Base-by-base conservation (phyloP, 2,888 invertebrate genomes). In the Allygus modestus region DNA sequence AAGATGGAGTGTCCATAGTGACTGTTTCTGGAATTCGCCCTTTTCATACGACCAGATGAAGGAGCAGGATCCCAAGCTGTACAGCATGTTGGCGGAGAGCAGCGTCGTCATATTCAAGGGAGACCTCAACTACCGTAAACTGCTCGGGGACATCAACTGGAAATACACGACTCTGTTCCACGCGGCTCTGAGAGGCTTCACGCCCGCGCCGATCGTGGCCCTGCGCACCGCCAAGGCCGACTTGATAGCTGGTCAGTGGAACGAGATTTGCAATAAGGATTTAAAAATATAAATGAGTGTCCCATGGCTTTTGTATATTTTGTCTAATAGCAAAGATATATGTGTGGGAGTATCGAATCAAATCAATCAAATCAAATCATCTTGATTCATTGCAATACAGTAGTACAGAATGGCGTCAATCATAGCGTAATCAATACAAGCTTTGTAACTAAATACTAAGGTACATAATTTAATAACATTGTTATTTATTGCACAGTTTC, bases 71-170 rank as follows among this genome's bases (percentile, higher is more conserved):
- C 93, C 94, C 0, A 89, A 92, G 0, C 90, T 99, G 12, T 97
- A 98, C 89, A 89, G 92, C 17, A 93, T 94, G 86, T 91, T 99
- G 1, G 92, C 93, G 2, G 90, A 93, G 87, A 93, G 97, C 0
- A 92, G 93, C 86, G 91, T 96, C 0, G 89, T 96, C 0, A 92
- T 99, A 88, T 97, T 98, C 90, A 99, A 99, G 90, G 89, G 89
- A 41, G 99, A 99, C 90, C 92, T 99, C 12, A 99, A 99, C 91
- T 99, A 99, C 90, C 92, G 99, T 61, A 99, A 99, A 91, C 91
- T 99, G 83, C 91, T 97, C 61, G 96, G 96, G 0, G 99, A 99
- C 89, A 93, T 93, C 84, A 95, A 96, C 87, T 98, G 98, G 95
- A 92, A 93, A 46, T 93, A 93, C 0, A 93, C 93, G 0, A 94